Evolutionary conservation across 1,140 invertebrate species (phyloP).

Genomic region (Charaxes varanes): DNA sequence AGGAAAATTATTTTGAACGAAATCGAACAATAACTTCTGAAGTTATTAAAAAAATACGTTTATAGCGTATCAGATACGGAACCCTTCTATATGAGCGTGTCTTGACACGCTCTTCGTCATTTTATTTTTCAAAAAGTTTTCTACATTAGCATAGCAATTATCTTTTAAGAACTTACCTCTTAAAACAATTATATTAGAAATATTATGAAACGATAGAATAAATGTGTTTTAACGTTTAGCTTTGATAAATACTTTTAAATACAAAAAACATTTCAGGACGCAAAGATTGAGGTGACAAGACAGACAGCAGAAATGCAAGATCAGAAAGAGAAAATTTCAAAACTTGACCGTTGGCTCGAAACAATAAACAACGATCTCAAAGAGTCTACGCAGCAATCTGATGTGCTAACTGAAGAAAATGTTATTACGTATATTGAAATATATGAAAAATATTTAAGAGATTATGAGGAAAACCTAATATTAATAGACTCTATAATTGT

Average conservation of each 20-base stretch:
- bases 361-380: slow-evolving; percentile 56
- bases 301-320: slow-evolving; percentile 54
- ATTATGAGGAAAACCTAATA: slow-evolving; percentile 75
- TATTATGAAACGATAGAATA: no score
- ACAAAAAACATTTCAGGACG: slow-evolving; percentile 62
- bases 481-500: slow-evolving; percentile 75
- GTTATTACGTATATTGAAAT: slow-evolving; percentile 65
- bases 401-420: slow-evolving; percentile 55
- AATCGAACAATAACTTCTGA: no score
- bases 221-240: no score
- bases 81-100: no score
- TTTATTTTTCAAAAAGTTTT: no score
- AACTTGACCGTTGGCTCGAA: slow-evolving; percentile 62
- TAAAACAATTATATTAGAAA: no score
- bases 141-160: no score
- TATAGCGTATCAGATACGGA: no score
- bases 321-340: slow-evolving; percentile 48
- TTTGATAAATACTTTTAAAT: no score
- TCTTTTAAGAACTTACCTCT: no score
- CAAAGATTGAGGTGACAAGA: slow-evolving; percentile 40
- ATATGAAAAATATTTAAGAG: slow-evolving; percentile 71
- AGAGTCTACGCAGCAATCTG: slow-evolving; percentile 43
- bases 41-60: no score
- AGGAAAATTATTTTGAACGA: no score
- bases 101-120: not conserved